A percentile compares a stretch with the other conserved stretches of the same genome.
These are phyloP conservation scores for Pteropus alecto DNA, from an alignment of 2,113 vertebrate genomes.

Conservation along the genomic window DNA sequence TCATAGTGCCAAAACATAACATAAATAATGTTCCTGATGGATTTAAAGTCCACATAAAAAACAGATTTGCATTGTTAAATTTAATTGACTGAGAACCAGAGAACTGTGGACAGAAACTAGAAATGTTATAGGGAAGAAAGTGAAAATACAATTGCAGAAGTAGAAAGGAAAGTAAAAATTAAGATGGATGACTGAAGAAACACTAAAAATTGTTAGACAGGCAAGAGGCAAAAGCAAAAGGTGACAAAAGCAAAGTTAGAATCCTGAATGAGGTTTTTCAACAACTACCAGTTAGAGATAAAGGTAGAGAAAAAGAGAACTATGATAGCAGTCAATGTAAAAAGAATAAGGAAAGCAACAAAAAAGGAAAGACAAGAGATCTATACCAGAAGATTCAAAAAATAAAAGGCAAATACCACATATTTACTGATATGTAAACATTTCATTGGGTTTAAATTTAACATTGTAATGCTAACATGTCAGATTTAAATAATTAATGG, in stretches of 20 bases:
- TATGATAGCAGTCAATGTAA: not conserved
- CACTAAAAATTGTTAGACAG: not conserved
- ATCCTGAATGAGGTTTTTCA: not conserved
- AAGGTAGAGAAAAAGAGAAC: not conserved
- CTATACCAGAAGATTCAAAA: not conserved
- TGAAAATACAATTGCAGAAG: not conserved
- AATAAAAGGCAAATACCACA: not conserved
- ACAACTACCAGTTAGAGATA: not conserved
- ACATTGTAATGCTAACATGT: conserved; percentile 21
- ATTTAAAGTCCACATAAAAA: not conserved
- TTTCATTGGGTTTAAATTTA: conserved; percentile 34
- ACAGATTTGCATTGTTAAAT: not conserved
- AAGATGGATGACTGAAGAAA: not conserved
- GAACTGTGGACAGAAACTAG: not conserved
- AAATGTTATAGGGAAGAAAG: not conserved
- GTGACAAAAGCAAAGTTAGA: not conserved
- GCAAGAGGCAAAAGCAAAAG: not conserved
- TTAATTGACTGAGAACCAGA: not conserved
- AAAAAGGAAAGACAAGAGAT: not conserved
- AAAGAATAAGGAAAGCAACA: not conserved
- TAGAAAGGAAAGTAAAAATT: not conserved
- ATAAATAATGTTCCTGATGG: not conserved
- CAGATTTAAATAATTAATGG: conserved; percentile 50
- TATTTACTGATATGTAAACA: not conserved
- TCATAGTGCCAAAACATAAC: not conserved